A percentile compares a stretch with the other conserved stretches of the same genome.
Conservation (phyloP, 2,797 vertebrate genomes). For the Xiphophorus birchmanni region DNA sequence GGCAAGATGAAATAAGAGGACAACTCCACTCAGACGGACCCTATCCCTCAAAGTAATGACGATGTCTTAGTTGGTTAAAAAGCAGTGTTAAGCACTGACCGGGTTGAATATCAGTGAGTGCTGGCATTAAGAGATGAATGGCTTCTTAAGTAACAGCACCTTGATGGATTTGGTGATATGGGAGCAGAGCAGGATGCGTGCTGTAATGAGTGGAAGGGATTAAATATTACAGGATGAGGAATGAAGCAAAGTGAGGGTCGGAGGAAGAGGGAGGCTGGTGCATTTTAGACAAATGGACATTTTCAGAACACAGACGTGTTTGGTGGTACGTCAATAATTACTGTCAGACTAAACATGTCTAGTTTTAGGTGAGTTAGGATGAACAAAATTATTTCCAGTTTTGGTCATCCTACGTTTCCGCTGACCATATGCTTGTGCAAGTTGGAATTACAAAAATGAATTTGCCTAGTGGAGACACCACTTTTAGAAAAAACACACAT, state of each 20-base stretch:
- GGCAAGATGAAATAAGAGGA: constrained; percentile 73
- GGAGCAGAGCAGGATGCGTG: constrained; percentile 43
- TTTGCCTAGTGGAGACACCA: too few relatives aligned
- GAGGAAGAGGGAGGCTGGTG: not conserved
- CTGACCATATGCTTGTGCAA: too few relatives aligned
- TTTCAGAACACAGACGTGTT: not conserved
- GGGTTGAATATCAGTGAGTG: constrained; percentile 60
- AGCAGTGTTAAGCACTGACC: constrained; percentile 75
- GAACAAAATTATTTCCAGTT: too few relatives aligned
- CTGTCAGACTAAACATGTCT: too few relatives aligned
- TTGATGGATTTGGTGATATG: constrained; percentile 71
- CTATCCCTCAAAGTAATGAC: constrained; percentile 83
- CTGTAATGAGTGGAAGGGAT: constrained; percentile 44
- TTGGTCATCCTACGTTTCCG: too few relatives aligned
- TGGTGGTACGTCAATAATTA: not conserved
- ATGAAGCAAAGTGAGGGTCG: constrained; percentile 3
- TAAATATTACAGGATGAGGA: constrained; percentile 36
- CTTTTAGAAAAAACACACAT: too few relatives aligned
- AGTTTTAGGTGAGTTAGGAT: too few relatives aligned
- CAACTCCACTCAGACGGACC: constrained; percentile 69
- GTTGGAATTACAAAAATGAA: too few relatives aligned
- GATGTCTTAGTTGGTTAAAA: constrained; percentile 85
- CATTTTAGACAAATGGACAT: constrained; percentile 3
- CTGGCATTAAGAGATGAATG: constrained; percentile 68
- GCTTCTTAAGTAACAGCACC: constrained; percentile 80